Evolutionary conservation across 1,140 invertebrate genomes (phyloP).

Genomic region (Phymastichus coffea): DNA sequence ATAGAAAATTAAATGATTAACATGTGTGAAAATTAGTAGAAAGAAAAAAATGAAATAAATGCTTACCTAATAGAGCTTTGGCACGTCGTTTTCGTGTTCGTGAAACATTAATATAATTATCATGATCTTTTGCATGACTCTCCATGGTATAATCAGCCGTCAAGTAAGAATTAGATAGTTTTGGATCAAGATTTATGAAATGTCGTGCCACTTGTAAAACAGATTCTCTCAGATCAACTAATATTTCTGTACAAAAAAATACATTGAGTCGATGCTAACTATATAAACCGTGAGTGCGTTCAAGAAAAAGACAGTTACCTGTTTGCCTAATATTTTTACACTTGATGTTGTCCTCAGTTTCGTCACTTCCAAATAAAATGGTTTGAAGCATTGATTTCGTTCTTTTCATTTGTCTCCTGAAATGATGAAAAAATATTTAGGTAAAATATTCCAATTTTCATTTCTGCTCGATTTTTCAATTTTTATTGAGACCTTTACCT

Average conservation of each 20-base stretch:
- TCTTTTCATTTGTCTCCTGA: slow-evolving; percentile 82
- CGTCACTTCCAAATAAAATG: slow-evolving; percentile 79
- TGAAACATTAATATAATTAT: slow-evolving; percentile 90
- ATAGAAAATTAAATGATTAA: slow-evolving; percentile 32
- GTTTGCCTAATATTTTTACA: slow-evolving; percentile 97
- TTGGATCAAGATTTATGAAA: slow-evolving; percentile 81
- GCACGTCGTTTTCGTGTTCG: slow-evolving; percentile 85
- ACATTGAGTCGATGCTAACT: too few species aligned
- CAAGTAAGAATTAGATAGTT: slow-evolving; percentile 71
- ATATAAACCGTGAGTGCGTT: too few species aligned
- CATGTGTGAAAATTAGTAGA: background rate
- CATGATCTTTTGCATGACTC: slow-evolving; percentile 90
- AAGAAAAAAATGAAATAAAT: background rate
- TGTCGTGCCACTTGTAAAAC: slow-evolving; percentile 87
- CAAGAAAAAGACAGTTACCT: slow-evolving; percentile 49
- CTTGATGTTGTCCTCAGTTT: slow-evolving; percentile 80
- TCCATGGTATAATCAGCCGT: slow-evolving; percentile 95
- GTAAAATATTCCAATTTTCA: background rate
- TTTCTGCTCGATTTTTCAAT: background rate
- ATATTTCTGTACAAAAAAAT: slow-evolving; percentile 69
- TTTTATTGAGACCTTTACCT: slow-evolving; percentile 55
- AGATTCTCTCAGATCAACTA: slow-evolving; percentile 96
- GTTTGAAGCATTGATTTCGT: slow-evolving; percentile 89
- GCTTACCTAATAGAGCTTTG: slow-evolving; percentile 82
- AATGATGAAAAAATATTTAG: slow-evolving; percentile 30